Base-by-base conservation (phyloP, 2,113 vertebrate genomes). In the Mormyrus iriodes region DNA sequence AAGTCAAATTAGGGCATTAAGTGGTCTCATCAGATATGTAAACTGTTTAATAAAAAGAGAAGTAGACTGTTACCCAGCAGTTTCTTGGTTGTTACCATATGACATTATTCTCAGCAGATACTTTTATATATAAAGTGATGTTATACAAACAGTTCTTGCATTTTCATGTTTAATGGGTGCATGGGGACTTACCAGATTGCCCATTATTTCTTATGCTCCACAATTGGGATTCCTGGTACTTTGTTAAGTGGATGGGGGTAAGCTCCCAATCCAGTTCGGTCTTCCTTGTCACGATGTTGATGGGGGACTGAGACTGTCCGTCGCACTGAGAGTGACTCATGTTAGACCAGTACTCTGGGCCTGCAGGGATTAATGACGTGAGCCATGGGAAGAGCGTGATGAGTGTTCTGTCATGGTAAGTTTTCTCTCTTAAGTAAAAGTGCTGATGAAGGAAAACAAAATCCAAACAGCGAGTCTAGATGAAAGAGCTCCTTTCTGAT, bases 271-370 rank as follows among this genome's bases (percentile, higher is more conserved):
- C 94, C 82, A 86, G 91, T 35, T 93, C 6, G 2, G 95, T 93
- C 93, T 94, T 95, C 88, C 91, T 95, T 85, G 95, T 96, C 90
- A 96, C 93, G 0, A 96, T 89, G 90, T 96, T 96, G 88, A 96
- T 94, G 65, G 96, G 96, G 0, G 96, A 96, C 92, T 96, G 96
- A 7, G 3, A 0, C 0, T 0, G 82, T 46, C 92, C 93, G 1
- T 0, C 91, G 88, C 96, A 96, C 13, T 73, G 35, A 3, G 1
- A 1, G 12, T 92, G 69, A 2, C 0, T 92, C 76, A 5, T 86
- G 46, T 21, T 84, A 9, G 8, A 84, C 96, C 96, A 96, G 5
- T 82, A 83, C 0, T 94, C 94, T 61, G 96, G 95, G 4, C 39
- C 96, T 96, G 86, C n/a, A 83, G 86, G 69, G 82, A 88, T 79